These are phyloP conservation scores for Willowsia nigromaculata DNA, from an alignment of 2,888 invertebrate species.

Conservation along the genomic window DNA sequence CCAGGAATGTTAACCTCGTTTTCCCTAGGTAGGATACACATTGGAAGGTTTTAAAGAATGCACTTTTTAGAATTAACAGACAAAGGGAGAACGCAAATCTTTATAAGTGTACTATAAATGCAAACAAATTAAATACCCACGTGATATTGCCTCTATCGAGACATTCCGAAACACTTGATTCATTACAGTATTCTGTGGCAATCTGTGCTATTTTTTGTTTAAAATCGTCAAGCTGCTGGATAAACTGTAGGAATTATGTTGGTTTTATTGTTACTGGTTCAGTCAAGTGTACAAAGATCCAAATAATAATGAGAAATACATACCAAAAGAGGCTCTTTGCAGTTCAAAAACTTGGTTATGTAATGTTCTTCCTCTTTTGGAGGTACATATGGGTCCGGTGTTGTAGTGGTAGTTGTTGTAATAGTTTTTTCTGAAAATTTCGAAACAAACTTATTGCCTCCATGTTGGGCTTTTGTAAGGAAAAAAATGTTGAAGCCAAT, in stretches of 20 bases:
- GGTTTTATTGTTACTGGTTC: neutral
- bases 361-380: too few species aligned
- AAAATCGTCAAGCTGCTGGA: constrained; percentile 19
- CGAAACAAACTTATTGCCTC: neutral
- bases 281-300: neutral
- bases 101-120: too few species aligned
- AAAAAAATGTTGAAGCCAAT: neutral
- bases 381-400: constrained; percentile 33
- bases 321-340: constrained; percentile 56
- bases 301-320: too few species aligned
- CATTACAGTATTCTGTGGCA: constrained; percentile 58
- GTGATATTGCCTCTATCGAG: constrained; percentile 9
- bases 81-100: too few species aligned
- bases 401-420: constrained; percentile 43
- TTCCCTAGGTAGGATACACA: neutral
- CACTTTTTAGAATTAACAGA: too few species aligned
- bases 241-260: constrained; percentile 43
- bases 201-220: constrained; percentile 42
- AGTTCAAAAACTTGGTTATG: constrained; percentile 61
- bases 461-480: too few species aligned
- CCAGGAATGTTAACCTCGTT: constrained; percentile 67
- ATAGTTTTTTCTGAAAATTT: neutral
- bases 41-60: too few species aligned
- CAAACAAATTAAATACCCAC: too few species aligned
- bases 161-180: neutral